Evolutionary conservation across 2,113 vertebrate species (phyloP).

Genomic region (Butorides virescens): DNA sequence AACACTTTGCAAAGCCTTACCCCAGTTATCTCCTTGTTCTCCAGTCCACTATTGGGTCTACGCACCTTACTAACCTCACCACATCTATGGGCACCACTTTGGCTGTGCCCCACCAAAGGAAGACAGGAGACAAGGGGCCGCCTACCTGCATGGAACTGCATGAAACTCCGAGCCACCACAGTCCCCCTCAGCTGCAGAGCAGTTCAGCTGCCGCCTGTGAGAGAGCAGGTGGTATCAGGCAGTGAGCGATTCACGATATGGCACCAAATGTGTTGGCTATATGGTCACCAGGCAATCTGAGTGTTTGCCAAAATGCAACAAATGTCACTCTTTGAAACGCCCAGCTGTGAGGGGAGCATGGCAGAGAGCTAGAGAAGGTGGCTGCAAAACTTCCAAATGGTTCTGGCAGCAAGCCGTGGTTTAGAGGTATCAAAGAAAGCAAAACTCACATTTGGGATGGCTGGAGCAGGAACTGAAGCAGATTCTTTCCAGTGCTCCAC

Average conservation of each 20-base stretch:
- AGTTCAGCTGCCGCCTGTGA: not conserved
- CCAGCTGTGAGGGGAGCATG: not conserved
- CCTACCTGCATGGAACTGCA: not conserved
- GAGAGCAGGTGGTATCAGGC: not conserved
- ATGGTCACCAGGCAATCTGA: not conserved
- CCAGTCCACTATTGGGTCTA: not conserved
- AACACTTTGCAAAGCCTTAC: not conserved
- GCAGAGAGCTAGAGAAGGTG: not conserved
- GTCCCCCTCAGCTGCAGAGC: accelerated
- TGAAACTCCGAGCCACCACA: not conserved
- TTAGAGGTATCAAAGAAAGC: not conserved
- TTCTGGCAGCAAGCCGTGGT: not conserved
- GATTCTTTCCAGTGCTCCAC: not conserved
- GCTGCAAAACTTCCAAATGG: not conserved
- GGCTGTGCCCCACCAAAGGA: not conserved
- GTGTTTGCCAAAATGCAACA: not conserved
- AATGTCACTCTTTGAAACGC: not conserved
- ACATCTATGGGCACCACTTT: not conserved
- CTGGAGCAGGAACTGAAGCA: not conserved
- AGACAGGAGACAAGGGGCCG: not conserved
- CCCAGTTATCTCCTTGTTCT: not conserved
- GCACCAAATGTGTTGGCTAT: not conserved
- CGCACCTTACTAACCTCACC: not conserved
- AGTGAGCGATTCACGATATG: accelerated
- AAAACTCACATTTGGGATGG: not conserved